A percentile compares a stretch with the other conserved stretches of the same genome.
Conservation (phyloP, 2,797 vertebrate species). For the Sebastes hopkinsi region DNA sequence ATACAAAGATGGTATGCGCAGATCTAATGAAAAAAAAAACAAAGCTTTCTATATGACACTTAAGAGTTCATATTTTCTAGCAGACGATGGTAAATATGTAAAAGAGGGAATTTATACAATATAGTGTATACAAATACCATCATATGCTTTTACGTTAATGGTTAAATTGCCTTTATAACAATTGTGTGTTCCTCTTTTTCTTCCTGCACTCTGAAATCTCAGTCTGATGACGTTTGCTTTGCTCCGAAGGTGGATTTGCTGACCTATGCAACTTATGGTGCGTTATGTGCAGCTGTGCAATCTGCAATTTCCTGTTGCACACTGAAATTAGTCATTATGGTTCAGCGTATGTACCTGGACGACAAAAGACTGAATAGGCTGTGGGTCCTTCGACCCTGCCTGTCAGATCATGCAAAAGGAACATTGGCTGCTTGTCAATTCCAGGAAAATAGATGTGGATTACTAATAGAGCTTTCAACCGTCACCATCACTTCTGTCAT, state of each 20-base stretch:
- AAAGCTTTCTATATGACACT: background rate
- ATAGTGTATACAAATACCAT: background rate
- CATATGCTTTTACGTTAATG: background rate
- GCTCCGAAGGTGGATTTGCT: background rate
- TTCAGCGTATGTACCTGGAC: background rate
- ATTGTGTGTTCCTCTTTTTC: background rate
- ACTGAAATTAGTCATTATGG: background rate
- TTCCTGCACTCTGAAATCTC: background rate
- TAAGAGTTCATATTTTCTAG: background rate
- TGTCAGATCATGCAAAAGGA: background rate
- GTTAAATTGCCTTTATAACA: background rate
- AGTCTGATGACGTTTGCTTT: background rate
- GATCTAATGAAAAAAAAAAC: background rate
- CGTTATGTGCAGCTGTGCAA: background rate
- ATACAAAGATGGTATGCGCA: background rate
- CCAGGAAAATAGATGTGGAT: background rate
- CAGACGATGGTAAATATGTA: background rate
- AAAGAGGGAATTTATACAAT: background rate
- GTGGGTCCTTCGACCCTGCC: background rate
- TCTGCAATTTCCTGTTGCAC: slow-evolving; percentile 8
- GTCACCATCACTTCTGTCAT: background rate
- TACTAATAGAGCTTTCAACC: background rate
- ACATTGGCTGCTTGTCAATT: background rate
- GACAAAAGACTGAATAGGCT: background rate
- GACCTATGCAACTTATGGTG: background rate